A percentile compares a stretch with the other conserved stretches of the same genome.
These are phyloP conservation scores for Grapholita molesta DNA, from an alignment of 1,140 invertebrate genomes.

Conservation along the genomic window DNA sequence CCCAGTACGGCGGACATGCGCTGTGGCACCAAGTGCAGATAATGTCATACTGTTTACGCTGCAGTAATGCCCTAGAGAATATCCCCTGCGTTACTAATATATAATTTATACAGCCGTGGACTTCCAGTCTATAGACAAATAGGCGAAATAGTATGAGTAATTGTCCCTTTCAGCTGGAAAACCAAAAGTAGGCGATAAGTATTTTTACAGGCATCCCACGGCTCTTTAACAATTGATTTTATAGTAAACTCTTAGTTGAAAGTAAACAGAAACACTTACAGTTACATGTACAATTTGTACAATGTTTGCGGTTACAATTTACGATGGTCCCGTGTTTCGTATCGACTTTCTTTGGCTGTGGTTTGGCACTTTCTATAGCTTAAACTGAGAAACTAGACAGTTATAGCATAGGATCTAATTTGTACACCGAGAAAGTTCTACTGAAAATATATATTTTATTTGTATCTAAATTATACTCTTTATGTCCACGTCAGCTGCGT, in stretches of 20 bases:
- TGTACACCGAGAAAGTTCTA: not conserved
- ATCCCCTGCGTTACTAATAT: not conserved
- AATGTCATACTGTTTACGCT: conserved; percentile 44
- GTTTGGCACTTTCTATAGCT: not conserved
- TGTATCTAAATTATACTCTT: not conserved
- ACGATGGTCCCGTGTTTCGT: not conserved
- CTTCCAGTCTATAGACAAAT: not conserved
- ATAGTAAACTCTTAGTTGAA: not conserved
- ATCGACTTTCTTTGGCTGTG: not conserved
- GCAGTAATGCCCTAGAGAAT: not conserved
- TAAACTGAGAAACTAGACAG: not conserved
- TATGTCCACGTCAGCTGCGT: not conserved
- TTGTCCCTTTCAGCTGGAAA: not conserved
- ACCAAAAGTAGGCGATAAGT: not conserved
- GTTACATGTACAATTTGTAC: not conserved
- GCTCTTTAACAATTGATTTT: too few species aligned
- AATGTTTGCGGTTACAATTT: not conserved
- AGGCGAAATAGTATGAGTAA: not conserved
- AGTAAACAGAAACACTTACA: not conserved
- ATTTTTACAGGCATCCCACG: not conserved
- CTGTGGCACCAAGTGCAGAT: conserved; percentile 26
- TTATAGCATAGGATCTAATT: not conserved
- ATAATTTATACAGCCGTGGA: too few species aligned
- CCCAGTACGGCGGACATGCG: conserved; percentile 38
- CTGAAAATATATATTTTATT: not conserved